Percentiles rank a stretch among this genome's conserved stretches.
Evolutionary conservation across 2,113 vertebrate species (phyloP).

Genomic region (Rafetus swinhoei): DNA sequence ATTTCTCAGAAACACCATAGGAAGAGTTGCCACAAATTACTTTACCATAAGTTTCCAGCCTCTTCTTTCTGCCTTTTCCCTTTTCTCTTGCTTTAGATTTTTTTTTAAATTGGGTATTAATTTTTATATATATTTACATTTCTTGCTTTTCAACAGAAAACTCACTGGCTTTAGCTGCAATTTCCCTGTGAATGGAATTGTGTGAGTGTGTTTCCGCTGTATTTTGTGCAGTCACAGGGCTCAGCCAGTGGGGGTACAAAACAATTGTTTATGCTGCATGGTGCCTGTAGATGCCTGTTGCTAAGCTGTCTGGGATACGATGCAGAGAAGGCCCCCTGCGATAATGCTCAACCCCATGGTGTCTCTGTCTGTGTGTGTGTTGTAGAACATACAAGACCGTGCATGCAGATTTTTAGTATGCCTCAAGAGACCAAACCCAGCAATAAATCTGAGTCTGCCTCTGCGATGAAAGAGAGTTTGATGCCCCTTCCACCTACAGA

Average conservation of each 20-base stretch:
- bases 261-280: accelerated
- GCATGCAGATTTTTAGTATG: accelerated
- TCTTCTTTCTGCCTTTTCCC: constrained; percentile 34
- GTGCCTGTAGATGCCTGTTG: accelerated
- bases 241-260: background rate
- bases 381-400: accelerated
- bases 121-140: background rate
- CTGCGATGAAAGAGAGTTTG: too few species aligned
- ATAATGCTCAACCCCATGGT: accelerated
- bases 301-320: accelerated
- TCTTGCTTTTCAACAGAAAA: background rate
- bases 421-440: accelerated
- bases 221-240: background rate
- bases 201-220: accelerated
- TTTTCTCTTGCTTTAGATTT: constrained; percentile 2
- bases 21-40: constrained; percentile 12
- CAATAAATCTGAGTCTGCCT: too few species aligned
- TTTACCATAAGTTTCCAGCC: constrained; percentile 57
- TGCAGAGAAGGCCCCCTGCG: accelerated
- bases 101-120: constrained; percentile 36
- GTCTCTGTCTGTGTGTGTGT: accelerated
- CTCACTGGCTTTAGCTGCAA: background rate
- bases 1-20: constrained; percentile 62
- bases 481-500: too few species aligned
- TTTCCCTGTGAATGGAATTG: background rate